These are phyloP conservation scores for Proctacanthus coquilletti DNA, from an alignment of 1,140 invertebrate genomes.

Conservation along the genomic window DNA sequence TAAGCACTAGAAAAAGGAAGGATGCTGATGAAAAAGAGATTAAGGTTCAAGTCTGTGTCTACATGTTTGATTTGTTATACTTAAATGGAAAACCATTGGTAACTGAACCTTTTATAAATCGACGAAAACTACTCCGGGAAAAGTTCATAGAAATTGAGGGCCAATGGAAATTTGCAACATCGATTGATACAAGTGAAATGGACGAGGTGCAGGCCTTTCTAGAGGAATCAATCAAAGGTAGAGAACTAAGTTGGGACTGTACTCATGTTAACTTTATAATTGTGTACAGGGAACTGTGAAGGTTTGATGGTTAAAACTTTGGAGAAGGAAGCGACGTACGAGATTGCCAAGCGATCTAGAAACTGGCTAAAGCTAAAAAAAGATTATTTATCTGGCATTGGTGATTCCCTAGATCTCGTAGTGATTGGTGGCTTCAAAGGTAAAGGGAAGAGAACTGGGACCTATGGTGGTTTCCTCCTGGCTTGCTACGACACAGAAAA, in stretches of 20 bases:
- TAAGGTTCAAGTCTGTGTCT: conserved; percentile 95
- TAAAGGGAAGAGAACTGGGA: conserved; percentile 84
- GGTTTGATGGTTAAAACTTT: conserved; percentile 98
- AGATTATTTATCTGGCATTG: conserved; percentile 90
- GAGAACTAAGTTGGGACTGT: background rate
- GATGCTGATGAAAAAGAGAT: conserved; percentile 80
- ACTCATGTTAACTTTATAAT: conserved; percentile 27
- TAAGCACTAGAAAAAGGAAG: conserved; percentile 93
- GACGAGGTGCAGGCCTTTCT: conserved; percentile 92
- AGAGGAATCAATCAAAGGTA: conserved; percentile 82
- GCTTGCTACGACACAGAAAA: conserved; percentile 90
- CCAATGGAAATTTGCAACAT: conserved; percentile 79
- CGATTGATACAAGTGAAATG: conserved; percentile 65
- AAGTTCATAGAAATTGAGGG: conserved; percentile 64
- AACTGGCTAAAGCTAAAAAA: conserved; percentile 99
- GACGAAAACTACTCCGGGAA: conserved; percentile 58
- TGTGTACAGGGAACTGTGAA: conserved; percentile 67
- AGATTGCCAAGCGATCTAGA: conserved; percentile 91
- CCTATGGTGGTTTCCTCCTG: conserved; percentile 90
- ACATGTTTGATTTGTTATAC: conserved; percentile 94
- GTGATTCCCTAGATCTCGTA: conserved; percentile 88
- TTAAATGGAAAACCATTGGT: conserved; percentile 84
- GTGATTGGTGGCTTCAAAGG: conserved; percentile 93
- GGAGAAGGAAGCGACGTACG: conserved; percentile 84
- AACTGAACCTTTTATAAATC: conserved; percentile 54